Conservation (phyloP, 2,888 invertebrate species). For the Ochropacha duplaris region DNA sequence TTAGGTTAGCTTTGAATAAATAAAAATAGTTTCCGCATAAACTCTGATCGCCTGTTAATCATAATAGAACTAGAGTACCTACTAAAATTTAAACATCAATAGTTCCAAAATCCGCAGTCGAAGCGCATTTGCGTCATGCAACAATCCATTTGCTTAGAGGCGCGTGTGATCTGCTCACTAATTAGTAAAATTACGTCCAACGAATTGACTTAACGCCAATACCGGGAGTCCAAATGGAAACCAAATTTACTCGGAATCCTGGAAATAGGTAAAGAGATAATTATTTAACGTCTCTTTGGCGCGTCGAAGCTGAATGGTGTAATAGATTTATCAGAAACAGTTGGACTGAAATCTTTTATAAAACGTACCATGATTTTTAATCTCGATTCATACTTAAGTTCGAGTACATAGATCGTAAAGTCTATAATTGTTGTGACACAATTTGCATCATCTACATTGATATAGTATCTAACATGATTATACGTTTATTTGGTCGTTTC, state of each 20-base stretch:
- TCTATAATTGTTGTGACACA: too few relatives aligned
- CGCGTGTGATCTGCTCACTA: neutral
- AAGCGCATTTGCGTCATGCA: neutral
- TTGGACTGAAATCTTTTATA: too few relatives aligned
- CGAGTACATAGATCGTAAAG: too few relatives aligned
- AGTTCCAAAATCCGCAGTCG: neutral
- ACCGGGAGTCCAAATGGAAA: neutral
- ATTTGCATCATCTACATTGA: too few relatives aligned
- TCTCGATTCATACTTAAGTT: too few relatives aligned
- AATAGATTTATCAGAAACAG: conserved; percentile 22
- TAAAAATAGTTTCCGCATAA: too few relatives aligned
- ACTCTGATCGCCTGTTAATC: too few relatives aligned
- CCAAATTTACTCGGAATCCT: conserved; percentile 22
- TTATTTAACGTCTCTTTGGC: conserved; percentile 13
- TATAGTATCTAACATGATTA: too few relatives aligned
- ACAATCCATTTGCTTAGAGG: neutral
- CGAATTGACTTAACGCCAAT: neutral
- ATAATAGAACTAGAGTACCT: neutral
- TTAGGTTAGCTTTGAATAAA: too few relatives aligned
- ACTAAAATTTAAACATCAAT: neutral
- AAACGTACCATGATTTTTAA: too few relatives aligned
- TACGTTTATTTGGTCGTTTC: too few relatives aligned
- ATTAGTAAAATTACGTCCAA: neutral
- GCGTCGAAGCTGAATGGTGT: conserved; percentile 29
- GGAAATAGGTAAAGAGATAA: conserved; percentile 7